Base-by-base conservation (phyloP, 2,797 vertebrate genomes). In the Eulemur coronatus region DNA sequence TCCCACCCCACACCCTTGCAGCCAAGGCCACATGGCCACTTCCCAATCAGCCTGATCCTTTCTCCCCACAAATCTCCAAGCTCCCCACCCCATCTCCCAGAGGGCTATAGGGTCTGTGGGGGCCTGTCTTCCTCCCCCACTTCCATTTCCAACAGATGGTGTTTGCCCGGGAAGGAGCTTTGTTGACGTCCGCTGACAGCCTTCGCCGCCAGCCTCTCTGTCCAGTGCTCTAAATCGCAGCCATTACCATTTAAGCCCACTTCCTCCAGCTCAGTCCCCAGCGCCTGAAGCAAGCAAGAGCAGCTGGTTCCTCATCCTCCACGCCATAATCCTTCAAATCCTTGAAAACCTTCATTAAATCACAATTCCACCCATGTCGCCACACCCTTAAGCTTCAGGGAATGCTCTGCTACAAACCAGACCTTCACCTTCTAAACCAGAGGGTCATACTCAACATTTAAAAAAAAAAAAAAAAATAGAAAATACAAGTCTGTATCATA, bases 291-390 rank as follows among this genome's bases (percentile, higher is more conserved):
- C 26, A 5, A 97, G 76, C 78, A 33, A 93, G 89, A 84, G 67
- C 93, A 97, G 93, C 97, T 97, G 96, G 89, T 63, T 96, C 86
- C 67, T 97, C 79, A 59, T 91, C 87, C 89, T 96, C 91, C 78
- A 78, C 13, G 41, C 46, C 30, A 30, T 87, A 89, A 95, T 93
- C 95, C 94, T 95, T 43, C 63, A 91, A 94, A 96, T 96, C 91
- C 92, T 91, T 4, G 0, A 96, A 95, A 97, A 91, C 79, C 93
- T 93, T 96, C 95, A 95, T 98, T 96, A 91, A 94, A 96, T 96
- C 93, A 89, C 95, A 91, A 55, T 91, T 76, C 75, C 18, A 73
- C 95, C 89, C 33, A 87, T 88, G 67, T 95, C 69, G 28, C 97
- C 93, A 89, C 78, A 69, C 80, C 91, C 89, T 59, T 91, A 96